Base-by-base conservation (phyloP, 53 echinoderm and acorn worm species). In the Mesocentrotus franciscanus region DNA sequence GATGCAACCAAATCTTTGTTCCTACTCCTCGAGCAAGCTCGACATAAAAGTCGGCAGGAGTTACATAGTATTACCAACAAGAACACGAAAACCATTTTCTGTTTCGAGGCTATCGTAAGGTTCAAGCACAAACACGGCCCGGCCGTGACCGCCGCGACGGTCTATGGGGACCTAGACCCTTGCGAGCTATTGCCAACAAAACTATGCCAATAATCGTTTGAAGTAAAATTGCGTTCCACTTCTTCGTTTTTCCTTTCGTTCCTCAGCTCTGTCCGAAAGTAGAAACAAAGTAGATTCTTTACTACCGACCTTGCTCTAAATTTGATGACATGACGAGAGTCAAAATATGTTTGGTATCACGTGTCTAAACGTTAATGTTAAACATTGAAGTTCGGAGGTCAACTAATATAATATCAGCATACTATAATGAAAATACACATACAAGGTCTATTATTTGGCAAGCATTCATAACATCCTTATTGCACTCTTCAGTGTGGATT, bases 81-180 rank as follows among this genome's bases (percentile, higher is more conserved):
- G 87, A 58, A 87, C 87, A 58, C 87, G 56, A 57, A 57, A 57
- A 87, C 87, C 84, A 74, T 74, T 74, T 74, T 16, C 42, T 81
- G 36, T 81, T 81, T 30, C 18, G 87, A 87, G 87, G 87, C 87
- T 87, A 58, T 27, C n/a, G 87, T 35, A 58, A 15, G 58, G 87
- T 87, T 87, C 59, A 87, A 87, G 59, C 66, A 91, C 91, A 91
- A 91, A 91, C 61, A 66, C 64, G 91, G 91, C 91, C 66, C 75
- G 92, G 74, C 92, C 92, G 71, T 92, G 92, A 92, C 92, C 92
- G 92, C 92, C 42, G 92, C 71, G 92, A 35, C 92, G 68, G 71
- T 27, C 92, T 56, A 64, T 18, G 10, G 92, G 92, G 92, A 74
- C 74, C 1, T 91, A 61, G 35, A 66, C 91, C 91, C 91, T 30